Evolutionary conservation across 2,113 vertebrate genomes (phyloP).

Genomic region (Tylochromis polylepis): DNA sequence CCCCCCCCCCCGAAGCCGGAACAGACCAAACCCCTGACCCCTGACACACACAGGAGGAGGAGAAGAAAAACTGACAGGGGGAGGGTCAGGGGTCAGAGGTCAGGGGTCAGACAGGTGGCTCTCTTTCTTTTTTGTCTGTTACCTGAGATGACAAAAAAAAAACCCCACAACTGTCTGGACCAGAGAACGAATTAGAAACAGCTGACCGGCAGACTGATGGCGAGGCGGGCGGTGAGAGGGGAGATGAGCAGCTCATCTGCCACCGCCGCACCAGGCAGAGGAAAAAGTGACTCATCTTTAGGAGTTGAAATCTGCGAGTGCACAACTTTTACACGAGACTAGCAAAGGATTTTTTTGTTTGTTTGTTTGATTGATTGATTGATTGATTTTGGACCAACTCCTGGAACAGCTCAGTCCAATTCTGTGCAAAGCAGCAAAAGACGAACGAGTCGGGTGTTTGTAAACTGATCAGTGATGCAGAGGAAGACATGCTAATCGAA

Average conservation of each 20-base stretch:
- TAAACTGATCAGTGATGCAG: background rate
- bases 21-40: constrained; percentile 54
- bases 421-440: background rate
- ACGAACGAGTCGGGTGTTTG: background rate
- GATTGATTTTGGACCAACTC: background rate
- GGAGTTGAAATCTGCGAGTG: constrained; percentile 3
- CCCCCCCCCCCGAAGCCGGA: constrained; percentile 29
- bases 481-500: background rate
- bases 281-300: background rate
- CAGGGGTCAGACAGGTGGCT: constrained; percentile 31
- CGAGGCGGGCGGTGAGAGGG: background rate
- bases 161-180: background rate
- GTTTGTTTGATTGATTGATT: background rate
- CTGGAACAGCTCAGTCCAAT: background rate
- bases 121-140: constrained; percentile 60
- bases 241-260: background rate
- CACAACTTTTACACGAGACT: background rate
- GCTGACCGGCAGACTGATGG: background rate
- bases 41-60: constrained; percentile 41
- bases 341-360: background rate
- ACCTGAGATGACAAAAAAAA: constrained; percentile 29
- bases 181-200: background rate
- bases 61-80: background rate
- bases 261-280: background rate
- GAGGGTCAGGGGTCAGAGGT: constrained; percentile 32